A percentile compares a stretch with the other conserved stretches of the same genome.
Conservation (phyloP, 2,797 vertebrate species). For the Allobates femoralis region DNA sequence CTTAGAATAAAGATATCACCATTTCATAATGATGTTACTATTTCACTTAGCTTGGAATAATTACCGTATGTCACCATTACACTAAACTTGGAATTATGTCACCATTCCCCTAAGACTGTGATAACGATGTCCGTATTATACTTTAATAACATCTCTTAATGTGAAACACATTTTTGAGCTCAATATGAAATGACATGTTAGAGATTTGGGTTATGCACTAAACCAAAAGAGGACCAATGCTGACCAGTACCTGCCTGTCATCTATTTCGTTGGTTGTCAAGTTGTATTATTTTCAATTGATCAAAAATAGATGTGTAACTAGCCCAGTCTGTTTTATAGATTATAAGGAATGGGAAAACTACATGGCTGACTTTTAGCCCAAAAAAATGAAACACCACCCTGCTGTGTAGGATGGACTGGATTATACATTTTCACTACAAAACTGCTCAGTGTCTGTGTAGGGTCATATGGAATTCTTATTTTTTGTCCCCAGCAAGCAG, state of each 20-base stretch:
- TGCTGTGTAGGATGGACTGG: not conserved
- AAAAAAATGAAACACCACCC: not conserved
- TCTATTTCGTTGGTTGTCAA: not conserved
- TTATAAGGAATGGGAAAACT: not conserved
- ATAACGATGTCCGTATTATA: not conserved
- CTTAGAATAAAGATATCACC: too few species aligned
- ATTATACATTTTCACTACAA: not conserved
- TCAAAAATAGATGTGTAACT: not conserved
- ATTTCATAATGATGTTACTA: not conserved
- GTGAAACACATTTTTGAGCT: too few species aligned
- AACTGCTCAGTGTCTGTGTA: not conserved
- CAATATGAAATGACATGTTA: not conserved
- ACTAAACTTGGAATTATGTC: not conserved
- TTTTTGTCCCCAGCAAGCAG: constrained; percentile 67
- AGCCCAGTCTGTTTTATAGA: not conserved
- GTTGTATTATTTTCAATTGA: not conserved
- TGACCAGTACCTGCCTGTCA: not conserved
- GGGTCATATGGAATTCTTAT: constrained; percentile 32
- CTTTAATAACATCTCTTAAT: not conserved
- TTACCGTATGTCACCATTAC: too few species aligned
- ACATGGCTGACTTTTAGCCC: not conserved
- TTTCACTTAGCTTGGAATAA: not conserved
- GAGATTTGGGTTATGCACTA: too few species aligned
- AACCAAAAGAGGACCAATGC: not conserved
- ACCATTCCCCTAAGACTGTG: too few species aligned